Conservation (phyloP, 64 coral and sea anemone species). For the Acropora yongei region DNA sequence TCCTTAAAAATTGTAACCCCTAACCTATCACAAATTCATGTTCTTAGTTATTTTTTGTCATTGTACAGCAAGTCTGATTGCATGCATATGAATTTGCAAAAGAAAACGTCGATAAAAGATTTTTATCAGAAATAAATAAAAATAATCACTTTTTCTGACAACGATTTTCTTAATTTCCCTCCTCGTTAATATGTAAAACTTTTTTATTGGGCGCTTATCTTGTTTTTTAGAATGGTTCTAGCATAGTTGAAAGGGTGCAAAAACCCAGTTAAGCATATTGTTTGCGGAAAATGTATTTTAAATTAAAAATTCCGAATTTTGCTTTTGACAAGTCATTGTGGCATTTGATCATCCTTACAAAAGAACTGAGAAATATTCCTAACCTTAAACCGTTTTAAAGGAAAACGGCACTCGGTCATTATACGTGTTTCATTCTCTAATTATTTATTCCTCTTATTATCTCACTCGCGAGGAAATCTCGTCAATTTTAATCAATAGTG, state of each 20-base stretch:
- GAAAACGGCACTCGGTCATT: too few relatives aligned
- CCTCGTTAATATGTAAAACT: neutral
- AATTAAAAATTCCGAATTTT: neutral
- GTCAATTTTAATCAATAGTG: conserved; percentile 17
- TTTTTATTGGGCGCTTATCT: conserved; percentile 46
- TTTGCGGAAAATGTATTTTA: neutral
- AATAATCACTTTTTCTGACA: neutral
- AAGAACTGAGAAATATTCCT: neutral
- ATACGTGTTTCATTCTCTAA: neutral
- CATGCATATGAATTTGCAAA: neutral
- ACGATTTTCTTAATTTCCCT: conserved; percentile 22
- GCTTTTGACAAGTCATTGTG: neutral
- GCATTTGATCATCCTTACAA: neutral
- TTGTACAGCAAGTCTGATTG: neutral
- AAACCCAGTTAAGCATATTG: neutral
- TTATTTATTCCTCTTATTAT: neutral
- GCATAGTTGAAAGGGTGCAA: neutral
- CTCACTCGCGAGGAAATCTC: neutral
- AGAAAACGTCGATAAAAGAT: neutral
- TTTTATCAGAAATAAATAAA: neutral
- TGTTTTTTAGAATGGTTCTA: conserved; percentile 8
- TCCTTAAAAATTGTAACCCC: too few relatives aligned
- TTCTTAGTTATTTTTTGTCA: neutral
- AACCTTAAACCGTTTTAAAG: too few relatives aligned
- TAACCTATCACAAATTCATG: too few relatives aligned